Evolutionary conservation across 1,140 invertebrate species (phyloP).

Genomic region (Musca domestica): DNA sequence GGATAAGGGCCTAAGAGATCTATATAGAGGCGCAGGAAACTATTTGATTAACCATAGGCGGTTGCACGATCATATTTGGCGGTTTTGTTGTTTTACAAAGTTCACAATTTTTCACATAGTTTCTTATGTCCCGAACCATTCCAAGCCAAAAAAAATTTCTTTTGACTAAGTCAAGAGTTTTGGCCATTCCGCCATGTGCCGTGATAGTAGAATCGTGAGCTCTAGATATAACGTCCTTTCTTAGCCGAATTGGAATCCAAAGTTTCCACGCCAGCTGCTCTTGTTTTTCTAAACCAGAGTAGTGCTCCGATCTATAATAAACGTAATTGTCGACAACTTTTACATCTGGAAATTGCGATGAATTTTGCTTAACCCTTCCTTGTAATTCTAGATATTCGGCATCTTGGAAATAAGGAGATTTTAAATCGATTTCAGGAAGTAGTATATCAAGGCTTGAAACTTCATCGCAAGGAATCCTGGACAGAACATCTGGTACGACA

Average conservation of each 20-base stretch:
- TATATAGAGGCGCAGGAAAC: background rate
- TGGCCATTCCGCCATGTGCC: too few relatives aligned
- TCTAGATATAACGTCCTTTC: background rate
- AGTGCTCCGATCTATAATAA: slow-evolving; percentile 15
- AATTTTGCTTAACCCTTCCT: background rate
- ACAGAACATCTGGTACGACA: slow-evolving; percentile 31
- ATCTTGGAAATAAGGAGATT: slow-evolving; percentile 1
- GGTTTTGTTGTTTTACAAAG: too few relatives aligned
- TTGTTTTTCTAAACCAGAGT: background rate
- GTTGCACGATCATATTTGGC: too few relatives aligned
- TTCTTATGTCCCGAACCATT: too few relatives aligned
- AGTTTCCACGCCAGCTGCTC: slow-evolving; percentile 21
- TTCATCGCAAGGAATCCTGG: background rate
- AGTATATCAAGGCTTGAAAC: background rate
- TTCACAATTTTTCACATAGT: too few relatives aligned
- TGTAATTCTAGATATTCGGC: background rate
- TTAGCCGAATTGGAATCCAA: slow-evolving; percentile 18
- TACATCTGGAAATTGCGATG: background rate
- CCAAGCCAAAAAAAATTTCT: too few relatives aligned
- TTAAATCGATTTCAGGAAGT: background rate
- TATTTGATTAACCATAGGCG: too few relatives aligned
- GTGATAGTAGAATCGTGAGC: slow-evolving; percentile 13
- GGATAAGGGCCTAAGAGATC: background rate
- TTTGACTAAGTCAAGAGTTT: too few relatives aligned
- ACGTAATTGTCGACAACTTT: slow-evolving; percentile 1